Evolutionary conservation across 2,797 vertebrate species (phyloP).

Genomic region (Helostoma temminkii): DNA sequence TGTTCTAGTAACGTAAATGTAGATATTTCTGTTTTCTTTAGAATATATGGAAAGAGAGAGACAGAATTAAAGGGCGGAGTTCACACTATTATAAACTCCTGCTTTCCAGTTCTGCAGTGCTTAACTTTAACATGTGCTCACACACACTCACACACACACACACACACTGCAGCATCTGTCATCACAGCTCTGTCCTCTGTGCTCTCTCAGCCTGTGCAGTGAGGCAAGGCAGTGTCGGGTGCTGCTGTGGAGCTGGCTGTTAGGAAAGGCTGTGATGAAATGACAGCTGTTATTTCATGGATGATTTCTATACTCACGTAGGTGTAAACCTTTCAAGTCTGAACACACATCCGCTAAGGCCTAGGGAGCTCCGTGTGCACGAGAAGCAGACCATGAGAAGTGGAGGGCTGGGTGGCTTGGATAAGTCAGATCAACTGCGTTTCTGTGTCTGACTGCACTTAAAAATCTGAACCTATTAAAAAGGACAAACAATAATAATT

Average conservation of each 20-base stretch:
- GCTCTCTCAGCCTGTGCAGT: conserved; percentile 9
- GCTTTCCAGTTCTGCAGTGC: no score
- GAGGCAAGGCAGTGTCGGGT: neutral
- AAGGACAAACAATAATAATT: no score
- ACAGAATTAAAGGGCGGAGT: no score
- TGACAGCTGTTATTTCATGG: conserved; percentile 58
- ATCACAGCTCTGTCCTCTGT: conserved; percentile 3
- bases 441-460: conserved; percentile 35
- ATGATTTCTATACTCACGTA: conserved; percentile 28
- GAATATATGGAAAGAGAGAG: no score
- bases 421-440: conserved; percentile 12
- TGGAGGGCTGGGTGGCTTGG: neutral
- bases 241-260: conserved; percentile 9
- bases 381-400: conserved; percentile 29
- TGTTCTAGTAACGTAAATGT: no score
- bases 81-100: no score
- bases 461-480: no score
- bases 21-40: no score
- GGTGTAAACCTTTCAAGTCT: conserved; percentile 46
- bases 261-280: conserved; percentile 26
- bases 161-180: conserved; percentile 16
- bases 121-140: no score
- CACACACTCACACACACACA: no score
- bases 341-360: conserved; percentile 37
- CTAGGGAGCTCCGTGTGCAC: conserved; percentile 25